A percentile compares a stretch with the other conserved stretches of the same genome.
These are phyloP conservation scores for Trachelus iudaicus DNA, from an alignment of 2,888 invertebrate species.

Conservation along the genomic window DNA sequence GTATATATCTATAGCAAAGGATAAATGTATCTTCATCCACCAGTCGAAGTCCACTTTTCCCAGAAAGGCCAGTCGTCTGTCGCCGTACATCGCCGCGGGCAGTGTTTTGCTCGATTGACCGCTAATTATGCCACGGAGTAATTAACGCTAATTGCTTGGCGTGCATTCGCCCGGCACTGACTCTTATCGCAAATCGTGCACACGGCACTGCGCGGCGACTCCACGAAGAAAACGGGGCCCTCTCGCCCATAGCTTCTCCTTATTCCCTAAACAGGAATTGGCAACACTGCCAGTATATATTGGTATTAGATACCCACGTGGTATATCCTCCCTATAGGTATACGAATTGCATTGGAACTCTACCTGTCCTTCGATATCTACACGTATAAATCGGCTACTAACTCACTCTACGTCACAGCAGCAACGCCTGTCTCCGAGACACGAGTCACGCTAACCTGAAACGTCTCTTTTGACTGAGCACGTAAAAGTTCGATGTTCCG, in stretches of 20 bases:
- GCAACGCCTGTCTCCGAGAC: not conserved
- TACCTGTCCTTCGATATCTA: not conserved
- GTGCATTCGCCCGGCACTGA: constrained; percentile 1
- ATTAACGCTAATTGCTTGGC: constrained; percentile 37
- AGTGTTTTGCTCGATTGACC: constrained; percentile 27
- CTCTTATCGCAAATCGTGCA: constrained; percentile 12
- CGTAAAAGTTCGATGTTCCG: not conserved
- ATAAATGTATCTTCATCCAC: not conserved
- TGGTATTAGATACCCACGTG: not conserved
- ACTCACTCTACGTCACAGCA: not conserved
- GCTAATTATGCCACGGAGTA: constrained; percentile 32
- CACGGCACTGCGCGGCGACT: not conserved
- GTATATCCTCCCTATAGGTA: not conserved
- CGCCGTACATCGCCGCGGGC: not conserved
- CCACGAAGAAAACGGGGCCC: not conserved
- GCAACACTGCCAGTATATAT: not conserved
- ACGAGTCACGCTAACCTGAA: not conserved
- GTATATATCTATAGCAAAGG: too few relatives aligned
- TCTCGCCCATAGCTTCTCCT: not conserved
- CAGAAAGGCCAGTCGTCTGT: not conserved
- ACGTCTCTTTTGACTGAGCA: not conserved
- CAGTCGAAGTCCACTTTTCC: not conserved
- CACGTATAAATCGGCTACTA: not conserved
- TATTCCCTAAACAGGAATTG: not conserved
- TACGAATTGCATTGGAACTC: not conserved